Evolutionary conservation across 2,113 vertebrate species (phyloP).

Genomic region (Eulacestoma nigropectus): DNA sequence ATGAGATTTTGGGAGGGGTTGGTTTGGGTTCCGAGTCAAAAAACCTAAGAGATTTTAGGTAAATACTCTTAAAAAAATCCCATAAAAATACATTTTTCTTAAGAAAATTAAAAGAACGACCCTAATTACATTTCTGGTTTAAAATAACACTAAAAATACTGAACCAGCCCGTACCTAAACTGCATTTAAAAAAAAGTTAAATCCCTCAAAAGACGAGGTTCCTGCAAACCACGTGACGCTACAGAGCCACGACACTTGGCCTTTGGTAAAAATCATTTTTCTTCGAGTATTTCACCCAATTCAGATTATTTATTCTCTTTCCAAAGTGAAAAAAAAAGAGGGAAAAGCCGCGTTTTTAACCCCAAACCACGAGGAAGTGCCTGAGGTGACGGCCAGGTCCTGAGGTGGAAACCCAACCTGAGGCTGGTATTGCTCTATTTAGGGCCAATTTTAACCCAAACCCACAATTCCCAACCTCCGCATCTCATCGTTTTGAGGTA

Average conservation of each 20-base stretch:
- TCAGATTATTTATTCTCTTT: rapidly evolving
- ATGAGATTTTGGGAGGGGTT: neutral
- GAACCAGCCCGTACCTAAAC: rapidly evolving
- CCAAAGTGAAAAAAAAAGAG: rapidly evolving
- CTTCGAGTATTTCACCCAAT: rapidly evolving
- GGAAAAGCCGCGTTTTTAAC: neutral
- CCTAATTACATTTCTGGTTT: rapidly evolving
- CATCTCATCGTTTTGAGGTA: rapidly evolving
- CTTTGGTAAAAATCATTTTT: neutral
- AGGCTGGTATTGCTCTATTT: rapidly evolving
- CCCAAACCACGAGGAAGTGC: neutral
- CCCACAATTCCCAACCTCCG: rapidly evolving
- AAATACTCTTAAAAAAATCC: rapidly evolving
- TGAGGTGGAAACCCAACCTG: neutral
- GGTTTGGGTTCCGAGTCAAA: neutral
- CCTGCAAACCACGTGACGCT: neutral
- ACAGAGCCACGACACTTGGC: rapidly evolving
- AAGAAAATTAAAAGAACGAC: rapidly evolving
- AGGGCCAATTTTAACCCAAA: rapidly evolving
- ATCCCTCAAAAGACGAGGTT: rapidly evolving
- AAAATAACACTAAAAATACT: rapidly evolving
- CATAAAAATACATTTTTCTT: rapidly evolving
- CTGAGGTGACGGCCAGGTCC: neutral
- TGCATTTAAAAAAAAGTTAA: rapidly evolving
- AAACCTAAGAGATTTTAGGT: rapidly evolving